phyloP scores from a whole-genome alignment of 2,888 invertebrate genomes.

The Cosmia pyralina region DNA sequence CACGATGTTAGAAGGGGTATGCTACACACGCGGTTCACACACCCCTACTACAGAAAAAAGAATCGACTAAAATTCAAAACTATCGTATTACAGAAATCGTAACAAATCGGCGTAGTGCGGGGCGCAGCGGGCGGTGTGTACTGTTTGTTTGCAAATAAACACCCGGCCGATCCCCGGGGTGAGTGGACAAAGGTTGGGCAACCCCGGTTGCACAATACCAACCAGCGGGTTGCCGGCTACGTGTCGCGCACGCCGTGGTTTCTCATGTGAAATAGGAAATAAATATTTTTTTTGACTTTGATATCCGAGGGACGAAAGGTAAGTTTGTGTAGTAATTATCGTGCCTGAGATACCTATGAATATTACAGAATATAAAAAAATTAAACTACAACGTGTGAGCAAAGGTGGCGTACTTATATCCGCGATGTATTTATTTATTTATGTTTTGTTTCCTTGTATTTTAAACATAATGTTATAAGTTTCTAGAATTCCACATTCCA shows the following conservation, averaged over 20 bases:
- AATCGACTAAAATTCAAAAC: constrained; percentile 62
- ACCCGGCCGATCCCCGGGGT: constrained; percentile 81
- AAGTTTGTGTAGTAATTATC: constrained; percentile 62
- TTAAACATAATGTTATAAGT: background rate
- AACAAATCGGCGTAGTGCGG: constrained; percentile 83
- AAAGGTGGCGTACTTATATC: background rate
- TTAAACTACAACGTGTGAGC: constrained; percentile 14
- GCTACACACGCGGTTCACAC: constrained; percentile 40
- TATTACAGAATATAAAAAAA: constrained; percentile 39
- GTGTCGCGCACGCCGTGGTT: constrained; percentile 71
- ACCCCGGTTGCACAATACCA: constrained; percentile 78
- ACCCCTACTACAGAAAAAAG: constrained; percentile 52
- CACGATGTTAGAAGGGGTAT: constrained; percentile 41
- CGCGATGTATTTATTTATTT: background rate
- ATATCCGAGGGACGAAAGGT: constrained; percentile 59
- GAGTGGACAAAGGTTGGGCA: constrained; percentile 64
- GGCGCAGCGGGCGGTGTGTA: constrained; percentile 80
- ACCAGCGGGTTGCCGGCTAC: constrained; percentile 79
- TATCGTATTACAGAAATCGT: constrained; percentile 83
- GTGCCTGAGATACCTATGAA: constrained; percentile 45
- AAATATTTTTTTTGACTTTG: constrained; percentile 67
- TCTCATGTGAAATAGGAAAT: constrained; percentile 85
- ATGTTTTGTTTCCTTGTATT: constrained; percentile 15
- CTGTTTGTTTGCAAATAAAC: constrained; percentile 89
- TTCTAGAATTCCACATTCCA: constrained; percentile 18